Evolutionary conservation across 2,113 vertebrate genomes (phyloP).

Genomic region (Chaetura pelagica): DNA sequence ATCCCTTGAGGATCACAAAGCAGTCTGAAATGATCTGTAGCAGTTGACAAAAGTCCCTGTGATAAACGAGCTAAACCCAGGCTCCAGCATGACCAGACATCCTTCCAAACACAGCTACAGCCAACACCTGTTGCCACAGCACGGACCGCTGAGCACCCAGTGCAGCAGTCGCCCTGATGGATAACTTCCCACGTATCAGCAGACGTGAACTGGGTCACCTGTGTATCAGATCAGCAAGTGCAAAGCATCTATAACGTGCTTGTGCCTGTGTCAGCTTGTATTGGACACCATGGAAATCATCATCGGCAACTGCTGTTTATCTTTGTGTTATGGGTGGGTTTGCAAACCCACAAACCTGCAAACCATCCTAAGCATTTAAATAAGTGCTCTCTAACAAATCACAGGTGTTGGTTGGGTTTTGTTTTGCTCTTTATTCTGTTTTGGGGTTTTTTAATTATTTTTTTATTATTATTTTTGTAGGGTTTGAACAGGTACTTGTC

Average conservation of each 20-base stretch:
- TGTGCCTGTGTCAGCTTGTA: neutral
- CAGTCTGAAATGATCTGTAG: neutral
- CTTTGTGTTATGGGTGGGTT: neutral
- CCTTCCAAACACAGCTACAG: neutral
- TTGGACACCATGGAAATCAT: neutral
- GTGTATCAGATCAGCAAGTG: neutral
- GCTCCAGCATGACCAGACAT: neutral
- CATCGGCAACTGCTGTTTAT: neutral
- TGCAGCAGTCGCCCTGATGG: neutral
- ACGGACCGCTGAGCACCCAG: rapidly evolving
- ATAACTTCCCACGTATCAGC: neutral
- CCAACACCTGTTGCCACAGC: neutral
- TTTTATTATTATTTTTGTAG: no score
- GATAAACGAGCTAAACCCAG: neutral
- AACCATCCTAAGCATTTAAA: neutral
- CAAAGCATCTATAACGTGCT: neutral
- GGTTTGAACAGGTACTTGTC: neutral
- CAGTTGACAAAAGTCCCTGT: neutral
- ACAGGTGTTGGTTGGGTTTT: neutral
- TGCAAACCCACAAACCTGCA: neutral
- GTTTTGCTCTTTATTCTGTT: neutral
- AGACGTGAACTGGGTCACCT: neutral
- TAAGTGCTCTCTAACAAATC: neutral
- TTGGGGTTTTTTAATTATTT: no score
- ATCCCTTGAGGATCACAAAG: neutral